phyloP scores from a whole-genome alignment of 2,797 vertebrate genomes.

The Dipus sagitta region DNA sequence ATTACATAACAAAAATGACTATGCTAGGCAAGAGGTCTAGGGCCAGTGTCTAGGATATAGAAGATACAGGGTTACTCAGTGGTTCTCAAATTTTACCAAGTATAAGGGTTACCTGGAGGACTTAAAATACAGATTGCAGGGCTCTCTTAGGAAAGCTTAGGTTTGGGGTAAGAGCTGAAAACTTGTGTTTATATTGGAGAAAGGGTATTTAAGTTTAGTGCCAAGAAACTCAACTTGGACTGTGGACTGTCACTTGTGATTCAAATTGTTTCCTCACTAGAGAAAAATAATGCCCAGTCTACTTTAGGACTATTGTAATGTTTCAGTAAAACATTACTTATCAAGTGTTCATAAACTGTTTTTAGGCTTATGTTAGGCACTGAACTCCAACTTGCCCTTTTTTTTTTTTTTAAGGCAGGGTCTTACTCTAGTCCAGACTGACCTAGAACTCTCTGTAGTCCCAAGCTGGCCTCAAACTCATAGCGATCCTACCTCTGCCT shows the following conservation, averaged over 20 bases:
- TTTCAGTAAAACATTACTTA: background rate
- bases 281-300: background rate
- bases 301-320: background rate
- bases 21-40: background rate
- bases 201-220: background rate
- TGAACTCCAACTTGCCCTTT: background rate
- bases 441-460: no score
- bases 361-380: background rate
- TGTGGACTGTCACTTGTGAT: background rate
- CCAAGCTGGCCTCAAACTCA: no score
- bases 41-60: background rate
- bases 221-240: background rate
- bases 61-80: fast-evolving
- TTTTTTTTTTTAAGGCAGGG: no score
- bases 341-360: background rate
- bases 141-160: background rate
- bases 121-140: background rate
- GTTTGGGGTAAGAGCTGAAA: background rate
- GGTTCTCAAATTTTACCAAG: background rate
- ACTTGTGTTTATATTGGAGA: background rate
- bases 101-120: background rate
- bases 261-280: background rate
- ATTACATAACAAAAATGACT: background rate
- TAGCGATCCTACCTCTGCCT: no score
- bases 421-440: no score